phyloP scores from a whole-genome alignment of 1,140 invertebrate genomes.

The Periplaneta americana region DNA sequence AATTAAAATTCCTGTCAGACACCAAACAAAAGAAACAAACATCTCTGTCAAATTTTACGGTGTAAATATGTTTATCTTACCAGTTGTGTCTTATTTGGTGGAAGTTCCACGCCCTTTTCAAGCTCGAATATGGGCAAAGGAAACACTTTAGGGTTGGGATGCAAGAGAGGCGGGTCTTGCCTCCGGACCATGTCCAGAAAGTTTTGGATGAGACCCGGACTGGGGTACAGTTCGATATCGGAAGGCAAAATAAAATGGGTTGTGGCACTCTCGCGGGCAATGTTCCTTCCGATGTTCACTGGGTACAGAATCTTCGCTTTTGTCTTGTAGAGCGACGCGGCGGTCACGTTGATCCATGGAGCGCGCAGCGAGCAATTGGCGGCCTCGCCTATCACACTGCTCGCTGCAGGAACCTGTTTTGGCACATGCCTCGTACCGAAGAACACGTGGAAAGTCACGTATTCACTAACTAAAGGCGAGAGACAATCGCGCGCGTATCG shows the following conservation, averaged over 20 bases:
- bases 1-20: no score
- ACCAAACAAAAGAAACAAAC: no score
- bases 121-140: slow-evolving; percentile 81
- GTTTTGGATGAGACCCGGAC: slow-evolving; percentile 63
- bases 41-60: no score
- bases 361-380: slow-evolving; percentile 60
- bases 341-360: slow-evolving; percentile 60
- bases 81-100: slow-evolving; percentile 63
- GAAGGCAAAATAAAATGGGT: slow-evolving; percentile 82
- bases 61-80: no score
- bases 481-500: slow-evolving; percentile 58
- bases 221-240: slow-evolving; percentile 85
- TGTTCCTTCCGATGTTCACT: slow-evolving; percentile 81
- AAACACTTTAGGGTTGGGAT: slow-evolving; percentile 68
- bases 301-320: slow-evolving; percentile 78
- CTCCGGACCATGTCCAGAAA: slow-evolving; percentile 78
- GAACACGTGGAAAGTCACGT: slow-evolving; percentile 81
- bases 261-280: slow-evolving; percentile 72
- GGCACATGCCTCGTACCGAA: slow-evolving; percentile 82
- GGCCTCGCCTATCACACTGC: slow-evolving; percentile 45
- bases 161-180: slow-evolving; percentile 56
- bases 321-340: slow-evolving; percentile 66
- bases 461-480: slow-evolving; percentile 58
- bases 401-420: slow-evolving; percentile 57
- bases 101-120: slow-evolving; percentile 42